Conservation (phyloP, 2,113 vertebrate species). For the Parus major region DNA sequence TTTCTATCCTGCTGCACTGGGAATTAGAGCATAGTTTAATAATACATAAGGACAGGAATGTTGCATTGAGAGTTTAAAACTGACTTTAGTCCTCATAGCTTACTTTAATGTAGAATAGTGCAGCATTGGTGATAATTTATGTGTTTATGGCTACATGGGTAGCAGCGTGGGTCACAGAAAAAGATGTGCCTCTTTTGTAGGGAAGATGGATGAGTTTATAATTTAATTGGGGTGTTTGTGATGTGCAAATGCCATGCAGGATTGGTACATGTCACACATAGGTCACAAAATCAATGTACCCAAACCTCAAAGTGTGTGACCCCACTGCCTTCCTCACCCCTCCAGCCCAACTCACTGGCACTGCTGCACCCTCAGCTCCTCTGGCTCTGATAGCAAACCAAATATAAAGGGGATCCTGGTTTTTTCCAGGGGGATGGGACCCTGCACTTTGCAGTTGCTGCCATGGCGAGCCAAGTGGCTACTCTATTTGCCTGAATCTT, state of each 20-base stretch:
- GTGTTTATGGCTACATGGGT: not conserved
- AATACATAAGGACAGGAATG: not conserved
- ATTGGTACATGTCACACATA: not conserved
- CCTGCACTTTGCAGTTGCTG: not conserved
- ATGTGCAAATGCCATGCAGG: not conserved
- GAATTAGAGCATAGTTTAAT: not conserved
- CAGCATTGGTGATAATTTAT: not conserved
- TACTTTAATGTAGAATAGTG: not conserved
- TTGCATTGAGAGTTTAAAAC: not conserved
- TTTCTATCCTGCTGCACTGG: not conserved
- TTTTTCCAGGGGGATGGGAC: not conserved
- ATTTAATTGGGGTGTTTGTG: not conserved
- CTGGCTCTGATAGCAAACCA: not conserved
- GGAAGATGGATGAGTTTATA: not conserved
- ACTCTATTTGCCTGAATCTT: not conserved
- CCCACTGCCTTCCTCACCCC: not conserved
- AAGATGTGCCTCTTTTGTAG: not conserved
- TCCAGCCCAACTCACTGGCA: not conserved
- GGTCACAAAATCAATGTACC: not conserved
- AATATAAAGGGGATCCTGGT: not conserved
- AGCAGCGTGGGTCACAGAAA: not conserved
- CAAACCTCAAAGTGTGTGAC: rapidly evolving
- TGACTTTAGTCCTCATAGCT: not conserved
- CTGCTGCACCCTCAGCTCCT: not conserved
- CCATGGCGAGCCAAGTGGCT: not conserved